These are phyloP conservation scores for Clanis bilineata DNA, from an alignment of 2,888 invertebrate genomes.

Conservation along the genomic window DNA sequence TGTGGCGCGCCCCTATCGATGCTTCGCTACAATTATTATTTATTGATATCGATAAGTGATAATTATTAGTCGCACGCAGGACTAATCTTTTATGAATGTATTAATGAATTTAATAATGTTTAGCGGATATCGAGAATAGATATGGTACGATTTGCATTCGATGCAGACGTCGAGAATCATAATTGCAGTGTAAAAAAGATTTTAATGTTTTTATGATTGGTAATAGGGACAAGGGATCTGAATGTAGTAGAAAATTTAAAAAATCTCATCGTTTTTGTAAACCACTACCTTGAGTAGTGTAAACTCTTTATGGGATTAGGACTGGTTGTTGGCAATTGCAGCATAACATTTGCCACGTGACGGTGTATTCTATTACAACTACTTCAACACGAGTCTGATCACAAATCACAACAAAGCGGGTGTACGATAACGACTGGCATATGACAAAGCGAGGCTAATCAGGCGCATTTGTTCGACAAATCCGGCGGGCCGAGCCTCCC, in stretches of 20 bases:
- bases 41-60: slow-evolving; percentile 22
- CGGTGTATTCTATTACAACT: neutral
- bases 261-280: no score
- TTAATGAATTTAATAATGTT: neutral
- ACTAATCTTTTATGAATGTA: neutral
- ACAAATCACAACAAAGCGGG: slow-evolving; percentile 18
- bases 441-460: slow-evolving; percentile 74
- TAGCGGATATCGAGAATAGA: neutral
- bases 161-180: neutral
- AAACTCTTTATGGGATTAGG: no score
- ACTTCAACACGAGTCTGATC: neutral
- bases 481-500: slow-evolving; percentile 39
- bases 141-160: neutral
- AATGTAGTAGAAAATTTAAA: no score
- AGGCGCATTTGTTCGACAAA: slow-evolving; percentile 75
- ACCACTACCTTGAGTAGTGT: no score
- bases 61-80: neutral
- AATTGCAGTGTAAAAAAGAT: no score
- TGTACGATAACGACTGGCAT: slow-evolving; percentile 29
- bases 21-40: slow-evolving; percentile 27
- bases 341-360: neutral
- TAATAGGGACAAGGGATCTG: no score
- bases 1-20: slow-evolving; percentile 24
- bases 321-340: neutral
- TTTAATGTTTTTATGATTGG: no score